Conservation (phyloP, 2,888 invertebrate genomes). For the Campoplex capitator region DNA sequence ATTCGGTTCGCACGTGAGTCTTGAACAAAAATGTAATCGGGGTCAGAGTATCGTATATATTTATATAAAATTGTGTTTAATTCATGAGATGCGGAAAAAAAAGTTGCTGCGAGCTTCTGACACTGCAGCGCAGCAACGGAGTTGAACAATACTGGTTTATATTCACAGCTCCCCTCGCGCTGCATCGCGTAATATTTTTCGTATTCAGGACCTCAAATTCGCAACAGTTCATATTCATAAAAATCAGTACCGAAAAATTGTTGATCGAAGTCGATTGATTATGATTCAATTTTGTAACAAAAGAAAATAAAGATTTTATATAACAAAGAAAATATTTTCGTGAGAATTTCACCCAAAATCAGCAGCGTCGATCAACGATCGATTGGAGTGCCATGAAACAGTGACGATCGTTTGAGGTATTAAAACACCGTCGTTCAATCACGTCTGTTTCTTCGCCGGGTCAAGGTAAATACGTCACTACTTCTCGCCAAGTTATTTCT, state of each 20-base stretch:
- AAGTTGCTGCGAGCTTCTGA: not conserved
- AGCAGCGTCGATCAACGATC: not conserved
- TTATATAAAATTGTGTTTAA: conserved; percentile 61
- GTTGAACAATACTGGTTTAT: too few species aligned
- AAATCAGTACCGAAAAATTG: not conserved
- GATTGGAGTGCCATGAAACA: conserved; percentile 1
- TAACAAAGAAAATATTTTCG: not conserved
- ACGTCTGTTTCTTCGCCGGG: conserved; percentile 23
- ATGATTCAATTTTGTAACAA: not conserved
- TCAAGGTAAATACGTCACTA: conserved; percentile 55
- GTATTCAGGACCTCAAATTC: not conserved
- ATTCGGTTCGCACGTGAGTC: conserved; percentile 3
- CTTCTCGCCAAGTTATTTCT: conserved; percentile 19
- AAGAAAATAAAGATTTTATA: not conserved
- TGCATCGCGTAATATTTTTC: not conserved
- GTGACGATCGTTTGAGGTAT: conserved; percentile 20
- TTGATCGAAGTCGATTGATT: not conserved
- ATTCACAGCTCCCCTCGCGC: too few species aligned
- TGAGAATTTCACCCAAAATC: not conserved
- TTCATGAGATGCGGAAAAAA: conserved; percentile 57
- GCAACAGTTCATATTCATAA: not conserved
- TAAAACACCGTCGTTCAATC: conserved; percentile 12
- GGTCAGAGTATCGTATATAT: conserved; percentile 59
- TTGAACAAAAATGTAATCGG: conserved; percentile 45
- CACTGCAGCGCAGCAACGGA: not conserved